phyloP scores from a whole-genome alignment of 2,113 vertebrate species.

The Ophiodon elongatus region DNA sequence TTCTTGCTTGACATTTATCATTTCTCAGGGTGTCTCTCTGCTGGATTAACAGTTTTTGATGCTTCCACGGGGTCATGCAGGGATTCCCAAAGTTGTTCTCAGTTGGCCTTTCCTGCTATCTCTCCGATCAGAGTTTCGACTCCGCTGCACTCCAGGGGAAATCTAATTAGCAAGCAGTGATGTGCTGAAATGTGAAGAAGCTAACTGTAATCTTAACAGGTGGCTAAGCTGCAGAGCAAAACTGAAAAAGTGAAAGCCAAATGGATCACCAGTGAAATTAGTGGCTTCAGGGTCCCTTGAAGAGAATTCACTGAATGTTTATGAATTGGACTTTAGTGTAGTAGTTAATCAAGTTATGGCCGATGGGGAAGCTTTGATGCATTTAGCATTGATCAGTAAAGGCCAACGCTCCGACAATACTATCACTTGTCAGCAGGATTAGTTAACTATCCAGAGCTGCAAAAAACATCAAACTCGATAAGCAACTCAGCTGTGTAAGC shows the following conservation, averaged over 20 bases:
- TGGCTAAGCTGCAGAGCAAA: constrained; percentile 53
- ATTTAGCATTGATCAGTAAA: constrained; percentile 68
- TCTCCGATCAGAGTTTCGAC: constrained; percentile 31
- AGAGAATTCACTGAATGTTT: constrained; percentile 56
- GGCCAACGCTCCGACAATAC: constrained; percentile 30
- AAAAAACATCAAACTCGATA: constrained; percentile 32
- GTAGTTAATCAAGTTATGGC: constrained; percentile 62
- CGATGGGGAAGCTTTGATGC: constrained; percentile 54
- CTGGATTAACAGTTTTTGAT: constrained; percentile 8
- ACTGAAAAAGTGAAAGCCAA: constrained; percentile 47
- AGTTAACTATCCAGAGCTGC: constrained; percentile 39
- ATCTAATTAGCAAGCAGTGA: constrained; percentile 62
- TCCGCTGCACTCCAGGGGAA: constrained; percentile 31
- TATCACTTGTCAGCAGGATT: constrained; percentile 41
- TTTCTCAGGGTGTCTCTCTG: constrained; percentile 6
- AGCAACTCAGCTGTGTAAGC: constrained; percentile 29
- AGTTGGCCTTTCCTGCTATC: constrained; percentile 22
- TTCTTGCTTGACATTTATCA: constrained; percentile 7
- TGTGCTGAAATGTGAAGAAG: constrained; percentile 60
- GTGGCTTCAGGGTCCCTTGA: constrained; percentile 16
- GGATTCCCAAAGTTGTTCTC: constrained; percentile 39
- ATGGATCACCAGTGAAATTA: constrained; percentile 66
- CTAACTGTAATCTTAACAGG: constrained; percentile 54
- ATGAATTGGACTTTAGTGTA: constrained; percentile 63
- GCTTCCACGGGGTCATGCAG: constrained; percentile 6